Conservation (phyloP, 2,888 invertebrate species). For the Sinopyrophorus schimmeli region DNA sequence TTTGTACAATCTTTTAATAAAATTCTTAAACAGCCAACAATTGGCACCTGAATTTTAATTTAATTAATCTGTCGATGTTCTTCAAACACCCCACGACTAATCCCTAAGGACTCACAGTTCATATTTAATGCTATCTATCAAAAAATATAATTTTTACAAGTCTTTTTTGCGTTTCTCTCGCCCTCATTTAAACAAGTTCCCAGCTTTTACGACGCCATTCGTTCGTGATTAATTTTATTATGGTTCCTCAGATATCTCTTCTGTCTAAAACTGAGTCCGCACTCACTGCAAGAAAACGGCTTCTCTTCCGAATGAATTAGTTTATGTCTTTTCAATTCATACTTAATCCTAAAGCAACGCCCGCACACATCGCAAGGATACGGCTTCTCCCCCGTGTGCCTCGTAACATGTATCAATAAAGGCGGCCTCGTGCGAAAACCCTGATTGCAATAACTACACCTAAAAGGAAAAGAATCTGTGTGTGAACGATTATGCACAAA, state of each 20-base stretch:
- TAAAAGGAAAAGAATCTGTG: conserved; percentile 59
- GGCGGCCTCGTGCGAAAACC: conserved; percentile 64
- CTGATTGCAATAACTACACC: conserved; percentile 64
- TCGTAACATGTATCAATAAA: conserved; percentile 61
- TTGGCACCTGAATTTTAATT: too few relatives aligned
- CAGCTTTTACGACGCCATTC: conserved; percentile 13
- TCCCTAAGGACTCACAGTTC: too few relatives aligned
- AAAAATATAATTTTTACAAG: too few relatives aligned
- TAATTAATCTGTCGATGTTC: too few relatives aligned
- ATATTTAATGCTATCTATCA: too few relatives aligned
- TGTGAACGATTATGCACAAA: conserved; percentile 67
- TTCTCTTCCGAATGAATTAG: conserved; percentile 59
- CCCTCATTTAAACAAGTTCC: too few relatives aligned
- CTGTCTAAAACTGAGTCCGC: conserved; percentile 57
- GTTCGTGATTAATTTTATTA: conserved; percentile 53
- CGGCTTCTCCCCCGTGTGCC: conserved; percentile 66
- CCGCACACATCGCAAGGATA: conserved; percentile 63
- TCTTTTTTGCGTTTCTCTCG: too few relatives aligned
- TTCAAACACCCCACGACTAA: too few relatives aligned
- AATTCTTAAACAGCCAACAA: too few relatives aligned
- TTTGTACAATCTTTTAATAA: too few relatives aligned
- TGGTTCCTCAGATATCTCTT: conserved; percentile 60
- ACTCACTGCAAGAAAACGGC: conserved; percentile 56
- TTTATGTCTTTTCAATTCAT: conserved; percentile 62
- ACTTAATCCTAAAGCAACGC: conserved; percentile 61